Percentiles rank a stretch among this genome's conserved stretches.
Evolutionary conservation across 2,113 vertebrate species (phyloP).

Genomic region (Pitta sordida): DNA sequence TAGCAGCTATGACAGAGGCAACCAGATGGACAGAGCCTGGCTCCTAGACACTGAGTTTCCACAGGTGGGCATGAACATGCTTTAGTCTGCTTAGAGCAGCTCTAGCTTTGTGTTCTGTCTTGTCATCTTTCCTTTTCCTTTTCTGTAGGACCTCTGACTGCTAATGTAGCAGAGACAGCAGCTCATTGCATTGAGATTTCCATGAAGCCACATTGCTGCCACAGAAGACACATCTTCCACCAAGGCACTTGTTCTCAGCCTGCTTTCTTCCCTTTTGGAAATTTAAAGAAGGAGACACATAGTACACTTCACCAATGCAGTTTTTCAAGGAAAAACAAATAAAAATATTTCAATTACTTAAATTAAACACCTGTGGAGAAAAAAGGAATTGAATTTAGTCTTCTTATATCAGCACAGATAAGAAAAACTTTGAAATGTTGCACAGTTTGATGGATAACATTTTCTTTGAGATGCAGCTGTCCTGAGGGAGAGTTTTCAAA

Average conservation of each 20-base stretch:
- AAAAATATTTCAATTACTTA: background rate
- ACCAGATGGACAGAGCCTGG: background rate
- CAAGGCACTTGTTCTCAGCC: background rate
- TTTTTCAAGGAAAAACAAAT: background rate
- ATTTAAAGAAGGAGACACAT: background rate
- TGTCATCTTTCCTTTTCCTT: background rate
- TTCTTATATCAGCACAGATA: background rate
- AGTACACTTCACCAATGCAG: background rate
- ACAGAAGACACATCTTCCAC: background rate
- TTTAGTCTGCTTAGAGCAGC: background rate
- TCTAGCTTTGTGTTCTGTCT: background rate
- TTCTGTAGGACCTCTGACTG: background rate
- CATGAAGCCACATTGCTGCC: background rate
- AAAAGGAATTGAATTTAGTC: background rate
- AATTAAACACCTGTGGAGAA: background rate
- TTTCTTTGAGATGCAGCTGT: background rate
- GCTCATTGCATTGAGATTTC: background rate
- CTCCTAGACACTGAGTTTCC: background rate
- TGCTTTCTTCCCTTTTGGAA: background rate
- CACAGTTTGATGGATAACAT: background rate
- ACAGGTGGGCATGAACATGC: background rate
- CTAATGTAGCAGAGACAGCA: accelerated
- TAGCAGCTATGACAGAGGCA: background rate
- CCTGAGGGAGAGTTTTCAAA: background rate
- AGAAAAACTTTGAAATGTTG: background rate